Percentiles rank a stretch among this genome's conserved stretches.
Evolutionary conservation across 1,140 invertebrate genomes (phyloP).

Genomic region (Philaenus spumarius): DNA sequence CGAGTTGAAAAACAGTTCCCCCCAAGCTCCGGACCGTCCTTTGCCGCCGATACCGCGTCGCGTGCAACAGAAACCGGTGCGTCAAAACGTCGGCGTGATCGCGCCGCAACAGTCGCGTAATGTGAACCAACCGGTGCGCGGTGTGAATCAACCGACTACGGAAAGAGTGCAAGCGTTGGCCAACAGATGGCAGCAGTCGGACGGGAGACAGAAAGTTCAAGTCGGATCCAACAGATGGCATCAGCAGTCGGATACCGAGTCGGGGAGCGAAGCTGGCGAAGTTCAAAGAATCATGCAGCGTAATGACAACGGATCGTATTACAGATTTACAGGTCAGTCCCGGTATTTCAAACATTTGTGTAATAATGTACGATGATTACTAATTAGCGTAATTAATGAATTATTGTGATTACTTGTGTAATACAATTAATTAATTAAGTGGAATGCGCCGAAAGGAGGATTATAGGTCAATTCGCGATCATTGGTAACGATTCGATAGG

Average conservation of each 20-base stretch:
- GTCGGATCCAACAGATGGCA: constrained; percentile 17
- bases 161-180: constrained; percentile 13
- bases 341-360: no score
- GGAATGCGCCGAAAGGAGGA: no score
- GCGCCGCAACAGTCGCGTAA: constrained; percentile 2
- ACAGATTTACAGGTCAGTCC: constrained; percentile 12
- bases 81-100: constrained; percentile 3
- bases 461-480: no score
- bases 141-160: constrained; percentile 4
- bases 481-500: no score
- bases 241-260: constrained; percentile 28
- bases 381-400: no score
- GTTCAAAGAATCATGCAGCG: constrained; percentile 28
- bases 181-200: constrained; percentile 17
- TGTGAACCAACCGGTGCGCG: constrained; percentile 5
- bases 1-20: neutral
- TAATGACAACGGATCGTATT: constrained; percentile 10
- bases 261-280: constrained; percentile 32
- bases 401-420: no score
- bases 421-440: no score
- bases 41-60: constrained; percentile 19
- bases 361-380: no score
- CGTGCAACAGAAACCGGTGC: neutral
- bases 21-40: constrained; percentile 12
- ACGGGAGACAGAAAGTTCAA: neutral